These are phyloP conservation scores for Drosophila anomalata DNA, from an alignment of 2,888 invertebrate species.

Conservation along the genomic window DNA sequence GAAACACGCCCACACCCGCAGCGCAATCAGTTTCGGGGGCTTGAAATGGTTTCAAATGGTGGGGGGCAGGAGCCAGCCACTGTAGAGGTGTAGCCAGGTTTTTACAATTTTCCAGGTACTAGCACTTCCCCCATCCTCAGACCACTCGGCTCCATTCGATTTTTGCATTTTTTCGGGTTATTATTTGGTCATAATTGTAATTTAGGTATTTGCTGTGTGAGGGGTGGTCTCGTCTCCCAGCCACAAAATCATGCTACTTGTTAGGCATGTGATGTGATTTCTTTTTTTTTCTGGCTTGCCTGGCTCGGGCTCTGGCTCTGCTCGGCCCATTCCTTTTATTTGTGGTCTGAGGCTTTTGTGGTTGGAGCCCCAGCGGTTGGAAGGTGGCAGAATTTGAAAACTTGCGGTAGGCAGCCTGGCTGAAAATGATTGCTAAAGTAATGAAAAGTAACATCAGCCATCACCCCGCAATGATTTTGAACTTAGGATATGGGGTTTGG, in stretches of 20 bases:
- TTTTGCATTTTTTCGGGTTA: slow-evolving; percentile 71
- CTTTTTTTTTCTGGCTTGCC: slow-evolving; percentile 28
- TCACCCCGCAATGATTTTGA: slow-evolving; percentile 12
- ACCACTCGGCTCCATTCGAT: slow-evolving; percentile 27
- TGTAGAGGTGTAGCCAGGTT: slow-evolving; percentile 41
- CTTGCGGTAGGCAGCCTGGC: slow-evolving; percentile 33
- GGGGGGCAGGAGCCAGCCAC: slow-evolving; percentile 36
- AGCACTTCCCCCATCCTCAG: slow-evolving; percentile 8
- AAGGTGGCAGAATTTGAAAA: slow-evolving; percentile 27
- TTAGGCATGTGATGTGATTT: slow-evolving; percentile 72
- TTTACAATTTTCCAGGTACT: slow-evolving; percentile 64
- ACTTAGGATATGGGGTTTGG: not conserved
- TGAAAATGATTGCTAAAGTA: slow-evolving; percentile 20
- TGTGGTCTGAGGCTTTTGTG: slow-evolving; percentile 21
- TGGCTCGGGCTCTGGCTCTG: not conserved
- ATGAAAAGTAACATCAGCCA: slow-evolving; percentile 8
- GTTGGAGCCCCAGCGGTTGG: slow-evolving; percentile 24
- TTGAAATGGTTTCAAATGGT: not conserved
- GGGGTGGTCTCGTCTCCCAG: slow-evolving; percentile 10
- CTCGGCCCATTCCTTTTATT: slow-evolving; percentile 11
- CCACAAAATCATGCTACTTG: slow-evolving; percentile 67
- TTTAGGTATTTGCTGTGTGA: slow-evolving; percentile 73
- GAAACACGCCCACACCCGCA: slow-evolving; percentile 27
- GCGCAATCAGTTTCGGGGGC: slow-evolving; percentile 26
- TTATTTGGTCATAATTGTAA: slow-evolving; percentile 78